These are phyloP conservation scores for Spialia ferax DNA, from an alignment of 2,888 invertebrate species.

Conservation along the genomic window DNA sequence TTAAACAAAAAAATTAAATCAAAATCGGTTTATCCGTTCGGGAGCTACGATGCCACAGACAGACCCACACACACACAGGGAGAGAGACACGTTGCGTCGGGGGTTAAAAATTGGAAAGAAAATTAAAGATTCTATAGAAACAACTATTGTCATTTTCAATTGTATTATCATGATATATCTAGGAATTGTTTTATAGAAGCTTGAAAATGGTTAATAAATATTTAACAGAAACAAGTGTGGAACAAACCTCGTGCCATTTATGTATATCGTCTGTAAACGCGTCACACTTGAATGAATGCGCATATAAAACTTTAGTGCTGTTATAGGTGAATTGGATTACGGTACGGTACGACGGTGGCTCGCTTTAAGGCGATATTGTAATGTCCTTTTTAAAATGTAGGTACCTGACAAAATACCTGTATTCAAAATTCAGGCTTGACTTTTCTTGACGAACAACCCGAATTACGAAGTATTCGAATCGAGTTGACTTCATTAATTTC, in stretches of 20 bases:
- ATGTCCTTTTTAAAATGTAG: not conserved
- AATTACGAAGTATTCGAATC: slow-evolving; percentile 34
- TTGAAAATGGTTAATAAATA: slow-evolving; percentile 26
- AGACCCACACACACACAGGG: no score
- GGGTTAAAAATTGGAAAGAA: no score
- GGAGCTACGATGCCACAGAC: no score
- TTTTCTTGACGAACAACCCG: slow-evolving; percentile 31
- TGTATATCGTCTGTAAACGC: slow-evolving; percentile 53
- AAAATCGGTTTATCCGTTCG: no score
- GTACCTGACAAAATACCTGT: slow-evolving; percentile 2
- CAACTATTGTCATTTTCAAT: no score
- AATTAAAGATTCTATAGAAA: no score
- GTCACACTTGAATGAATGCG: slow-evolving; percentile 68
- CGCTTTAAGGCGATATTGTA: slow-evolving; percentile 16
- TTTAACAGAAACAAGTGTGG: slow-evolving; percentile 35
- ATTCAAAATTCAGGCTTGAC: slow-evolving; percentile 25
- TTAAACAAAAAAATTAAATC: no score
- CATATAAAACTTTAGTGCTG: slow-evolving; percentile 71
- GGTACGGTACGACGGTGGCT: slow-evolving; percentile 48
- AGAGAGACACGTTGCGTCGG: no score
- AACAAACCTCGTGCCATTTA: slow-evolving; percentile 15
- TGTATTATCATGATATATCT: no score
- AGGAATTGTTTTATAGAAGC: no score
- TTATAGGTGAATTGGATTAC: slow-evolving; percentile 69
- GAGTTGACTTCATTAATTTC: slow-evolving; percentile 35